Evolutionary conservation across 1,140 invertebrate genomes (phyloP).

Genomic region (Pseudomyrmex gracilis): DNA sequence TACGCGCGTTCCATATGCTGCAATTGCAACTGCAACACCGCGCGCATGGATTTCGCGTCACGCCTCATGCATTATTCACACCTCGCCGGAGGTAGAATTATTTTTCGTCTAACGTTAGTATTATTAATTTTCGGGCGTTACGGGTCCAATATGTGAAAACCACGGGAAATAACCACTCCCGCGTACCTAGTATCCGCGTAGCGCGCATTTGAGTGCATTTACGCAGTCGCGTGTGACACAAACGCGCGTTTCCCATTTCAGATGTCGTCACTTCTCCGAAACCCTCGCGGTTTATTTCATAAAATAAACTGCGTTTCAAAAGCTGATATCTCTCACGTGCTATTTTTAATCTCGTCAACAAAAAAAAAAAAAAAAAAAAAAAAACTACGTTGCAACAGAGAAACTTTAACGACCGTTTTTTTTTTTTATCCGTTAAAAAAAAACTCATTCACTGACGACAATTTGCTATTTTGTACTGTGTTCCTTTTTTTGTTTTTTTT

Average conservation of each 20-base stretch:
- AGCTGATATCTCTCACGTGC: not conserved
- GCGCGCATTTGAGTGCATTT: slow-evolving; percentile 22
- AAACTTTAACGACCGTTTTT: no score
- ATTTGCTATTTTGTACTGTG: no score
- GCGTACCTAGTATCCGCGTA: no score
- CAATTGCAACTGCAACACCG: slow-evolving; percentile 38
- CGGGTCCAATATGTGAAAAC: slow-evolving; percentile 14
- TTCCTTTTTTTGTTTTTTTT: no score
- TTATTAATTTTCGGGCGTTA: slow-evolving; percentile 54
- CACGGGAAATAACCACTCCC: slow-evolving; percentile 20
- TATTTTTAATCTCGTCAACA: no score
- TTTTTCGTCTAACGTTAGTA: slow-evolving; percentile 48
- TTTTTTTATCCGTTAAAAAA: no score
- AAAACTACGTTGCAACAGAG: no score
- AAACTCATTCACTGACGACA: no score
- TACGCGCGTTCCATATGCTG: slow-evolving; percentile 49
- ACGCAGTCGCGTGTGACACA: not conserved
- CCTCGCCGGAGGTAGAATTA: slow-evolving; percentile 56
- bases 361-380: no score
- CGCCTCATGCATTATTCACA: slow-evolving; percentile 72
- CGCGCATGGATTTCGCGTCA: slow-evolving; percentile 40
- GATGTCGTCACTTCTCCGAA: not conserved
- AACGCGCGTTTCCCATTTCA: not conserved
- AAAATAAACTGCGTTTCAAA: slow-evolving; percentile 2
- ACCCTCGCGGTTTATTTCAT: no score